Percentiles rank a stretch among this genome's conserved stretches.
Evolutionary conservation across 2,888 invertebrate genomes (phyloP).

Genomic region (Morinoia aosen): DNA sequence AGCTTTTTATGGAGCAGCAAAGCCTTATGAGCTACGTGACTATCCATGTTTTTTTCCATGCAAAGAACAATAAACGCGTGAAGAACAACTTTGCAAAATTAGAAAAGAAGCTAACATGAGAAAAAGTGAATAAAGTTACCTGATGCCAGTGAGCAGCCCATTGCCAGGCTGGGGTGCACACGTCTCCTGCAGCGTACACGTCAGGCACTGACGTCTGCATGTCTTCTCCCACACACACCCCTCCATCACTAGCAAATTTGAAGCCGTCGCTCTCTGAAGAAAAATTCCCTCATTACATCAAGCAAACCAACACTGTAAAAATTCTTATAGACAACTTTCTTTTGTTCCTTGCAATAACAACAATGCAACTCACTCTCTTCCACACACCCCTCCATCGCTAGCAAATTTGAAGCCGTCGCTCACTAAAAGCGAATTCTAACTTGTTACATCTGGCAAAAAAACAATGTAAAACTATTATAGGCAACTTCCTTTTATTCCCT

Average conservation of each 20-base stretch:
- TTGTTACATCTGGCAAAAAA: background rate
- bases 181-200: constrained; percentile 96
- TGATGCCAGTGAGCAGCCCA: constrained; percentile 85
- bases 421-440: background rate
- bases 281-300: background rate
- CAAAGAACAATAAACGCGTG: too few relatives aligned
- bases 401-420: background rate
- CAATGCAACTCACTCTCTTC: too few relatives aligned
- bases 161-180: constrained; percentile 86
- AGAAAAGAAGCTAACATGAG: too few relatives aligned
- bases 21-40: too few relatives aligned
- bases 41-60: too few relatives aligned
- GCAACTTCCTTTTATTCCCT: too few relatives aligned
- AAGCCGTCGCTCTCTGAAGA: constrained; percentile 56
- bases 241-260: constrained; percentile 78
- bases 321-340: too few relatives aligned
- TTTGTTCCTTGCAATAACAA: too few relatives aligned
- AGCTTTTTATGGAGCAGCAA: too few relatives aligned
- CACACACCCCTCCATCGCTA: background rate
- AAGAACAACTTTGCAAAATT: too few relatives aligned
- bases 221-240: constrained; percentile 85
- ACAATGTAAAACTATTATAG: background rate
- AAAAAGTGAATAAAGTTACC: constrained; percentile 68
- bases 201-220: constrained; percentile 85
- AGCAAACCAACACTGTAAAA: background rate